Evolutionary conservation across 53 echinoderm and acorn worm genomes (phyloP).

Genomic region (Glandiceps talaboti): DNA sequence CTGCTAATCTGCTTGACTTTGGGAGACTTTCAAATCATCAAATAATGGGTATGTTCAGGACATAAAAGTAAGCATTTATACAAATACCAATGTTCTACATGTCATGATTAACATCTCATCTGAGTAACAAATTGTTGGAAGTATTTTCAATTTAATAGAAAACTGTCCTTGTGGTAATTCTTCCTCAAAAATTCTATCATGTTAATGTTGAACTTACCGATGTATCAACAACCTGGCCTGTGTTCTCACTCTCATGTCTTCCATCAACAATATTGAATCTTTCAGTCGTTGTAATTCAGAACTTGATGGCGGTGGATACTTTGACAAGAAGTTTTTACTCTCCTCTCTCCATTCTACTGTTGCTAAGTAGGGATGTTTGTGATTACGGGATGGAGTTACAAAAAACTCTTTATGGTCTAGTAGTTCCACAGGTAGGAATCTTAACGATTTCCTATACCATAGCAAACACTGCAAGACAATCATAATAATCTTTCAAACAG

Average conservation of each 20-base stretch:
- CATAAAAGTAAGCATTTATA: no score
- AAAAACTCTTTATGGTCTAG: conserved; percentile 16
- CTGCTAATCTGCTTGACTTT: no score
- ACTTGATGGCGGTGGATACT: conserved; percentile 39
- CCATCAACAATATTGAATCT: conserved; percentile 44
- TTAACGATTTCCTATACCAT: conserved; percentile 64
- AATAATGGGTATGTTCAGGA: no score
- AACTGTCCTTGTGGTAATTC: no score
- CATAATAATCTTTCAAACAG: no score
- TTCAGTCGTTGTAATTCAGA: conserved; percentile 52
- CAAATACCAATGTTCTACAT: no score
- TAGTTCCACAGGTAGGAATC: conserved; percentile 69
- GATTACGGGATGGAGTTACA: neutral
- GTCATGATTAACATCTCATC: no score
- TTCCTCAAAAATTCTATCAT: no score
- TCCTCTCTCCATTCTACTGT: conserved; percentile 51
- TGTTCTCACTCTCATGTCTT: conserved; percentile 50
- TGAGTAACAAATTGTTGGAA: no score
- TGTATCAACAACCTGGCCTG: conserved; percentile 47
- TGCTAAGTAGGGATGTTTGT: neutral
- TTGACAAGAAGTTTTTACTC: conserved; percentile 46
- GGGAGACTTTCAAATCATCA: no score
- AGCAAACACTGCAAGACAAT: conserved; percentile 28
- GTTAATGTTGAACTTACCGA: no score
- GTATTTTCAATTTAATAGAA: no score